These are phyloP conservation scores for Nomada goodeniana DNA, from an alignment of 2,888 invertebrate genomes.

Conservation along the genomic window DNA sequence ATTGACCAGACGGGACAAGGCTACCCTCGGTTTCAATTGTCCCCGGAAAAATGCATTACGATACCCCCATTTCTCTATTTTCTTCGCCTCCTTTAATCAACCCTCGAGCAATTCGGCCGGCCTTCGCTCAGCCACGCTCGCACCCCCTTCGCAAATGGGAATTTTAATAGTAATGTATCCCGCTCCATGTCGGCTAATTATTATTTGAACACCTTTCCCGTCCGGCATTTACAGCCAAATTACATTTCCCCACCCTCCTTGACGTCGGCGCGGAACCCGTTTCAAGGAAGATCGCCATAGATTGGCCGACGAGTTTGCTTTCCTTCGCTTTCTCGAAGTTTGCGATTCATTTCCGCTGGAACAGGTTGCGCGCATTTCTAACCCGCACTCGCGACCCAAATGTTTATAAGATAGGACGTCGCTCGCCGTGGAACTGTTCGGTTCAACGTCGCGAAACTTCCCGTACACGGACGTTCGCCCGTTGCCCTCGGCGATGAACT, in stretches of 20 bases:
- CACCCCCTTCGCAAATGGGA: no score
- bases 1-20: no score
- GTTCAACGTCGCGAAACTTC: conserved; percentile 33
- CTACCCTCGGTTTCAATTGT: no score
- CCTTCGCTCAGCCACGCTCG: no score
- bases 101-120: no score
- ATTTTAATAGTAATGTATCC: conserved; percentile 1
- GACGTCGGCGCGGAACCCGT: neutral
- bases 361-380: conserved; percentile 25
- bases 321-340: conserved; percentile 13
- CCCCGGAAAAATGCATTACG: no score
- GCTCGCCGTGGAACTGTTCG: conserved; percentile 4
- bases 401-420: conserved; percentile 29
- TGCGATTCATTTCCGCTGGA: conserved; percentile 17
- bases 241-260: neutral
- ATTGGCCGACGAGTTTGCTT: conserved; percentile 4
- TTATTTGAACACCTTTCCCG: conserved; percentile 18
- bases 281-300: neutral
- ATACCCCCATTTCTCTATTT: no score
- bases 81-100: no score
- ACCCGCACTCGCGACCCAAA: conserved; percentile 37
- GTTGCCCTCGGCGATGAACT: conserved; percentile 26
- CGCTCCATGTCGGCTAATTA: conserved; percentile 15
- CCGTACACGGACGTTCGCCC: conserved; percentile 26
- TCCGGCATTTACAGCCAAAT: neutral